Percentiles rank a stretch among this genome's conserved stretches.
Conservation (phyloP, 2,797 vertebrate genomes). For the Fundulus diaphanus region DNA sequence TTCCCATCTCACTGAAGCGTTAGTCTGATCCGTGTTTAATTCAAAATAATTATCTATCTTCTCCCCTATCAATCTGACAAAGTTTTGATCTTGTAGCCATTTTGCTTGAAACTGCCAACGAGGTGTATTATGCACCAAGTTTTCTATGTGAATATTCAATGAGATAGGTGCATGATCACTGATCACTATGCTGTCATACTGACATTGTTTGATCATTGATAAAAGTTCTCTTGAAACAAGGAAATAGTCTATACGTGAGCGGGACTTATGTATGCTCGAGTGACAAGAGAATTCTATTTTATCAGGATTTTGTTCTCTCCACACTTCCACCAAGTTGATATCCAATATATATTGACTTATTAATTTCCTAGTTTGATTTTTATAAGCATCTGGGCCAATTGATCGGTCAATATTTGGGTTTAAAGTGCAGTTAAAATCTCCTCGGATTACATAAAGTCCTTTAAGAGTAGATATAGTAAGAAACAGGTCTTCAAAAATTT, state of each 20-base stretch:
- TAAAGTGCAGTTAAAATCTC: background rate
- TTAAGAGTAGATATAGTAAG: background rate
- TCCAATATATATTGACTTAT: background rate
- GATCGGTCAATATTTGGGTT: background rate
- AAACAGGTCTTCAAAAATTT: too few species aligned
- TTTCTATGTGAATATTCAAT: background rate
- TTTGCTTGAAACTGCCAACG: background rate
- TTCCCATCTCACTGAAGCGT: background rate
- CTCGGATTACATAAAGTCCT: background rate
- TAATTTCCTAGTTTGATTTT: background rate
- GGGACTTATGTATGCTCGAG: background rate
- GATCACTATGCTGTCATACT: conserved; percentile 7
- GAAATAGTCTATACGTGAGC: conserved; percentile 9
- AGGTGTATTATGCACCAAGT: background rate
- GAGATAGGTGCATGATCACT: conserved; percentile 2
- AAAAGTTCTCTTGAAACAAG: conserved; percentile 7
- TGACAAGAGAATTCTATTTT: too few species aligned
- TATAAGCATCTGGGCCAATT: background rate
- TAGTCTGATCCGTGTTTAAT: conserved; percentile 4
- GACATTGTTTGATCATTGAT: conserved; percentile 3
- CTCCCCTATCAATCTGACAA: background rate
- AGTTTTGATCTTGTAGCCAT: background rate
- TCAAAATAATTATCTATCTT: too few species aligned
- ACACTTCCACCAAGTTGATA: conserved; percentile 2
- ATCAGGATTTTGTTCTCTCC: conserved; percentile 3